Evolutionary conservation across 2,113 vertebrate species (phyloP), one percentile per base, ranked within the genome.

Genomic region (Pleuronectes platessa): DNA sequence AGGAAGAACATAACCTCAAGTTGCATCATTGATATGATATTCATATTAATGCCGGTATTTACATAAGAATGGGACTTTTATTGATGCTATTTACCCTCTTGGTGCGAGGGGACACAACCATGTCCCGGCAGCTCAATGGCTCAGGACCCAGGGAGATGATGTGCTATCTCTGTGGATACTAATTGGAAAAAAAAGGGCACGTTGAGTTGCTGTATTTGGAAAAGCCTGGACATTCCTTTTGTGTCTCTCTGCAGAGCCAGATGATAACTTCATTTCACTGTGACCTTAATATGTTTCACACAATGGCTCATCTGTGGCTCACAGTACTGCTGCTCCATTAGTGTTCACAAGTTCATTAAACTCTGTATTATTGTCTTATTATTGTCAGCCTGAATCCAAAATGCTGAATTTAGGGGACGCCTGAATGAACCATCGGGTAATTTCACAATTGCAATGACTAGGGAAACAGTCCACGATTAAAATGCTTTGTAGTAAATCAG

Each of bases 211-310:
- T 55, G 54, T 23, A 12, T 23, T 27, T 71, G 12, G 40, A 20
- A 27, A 27, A 20, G 10, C 8, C 54, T 63, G 5, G 21, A 13
- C 21, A n/a, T 26, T 14, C 68, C 40, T 40, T 40, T 47, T 24
- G 14, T 15, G 23, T 4, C 10, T 51, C 56, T 55, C 35, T 51
- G 47, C 47, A 61, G 31, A 37, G 40, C 3, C 35, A 45, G 18
- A 56, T 61, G 20, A 58, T 63, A 35, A 49, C 61, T 42, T 63
- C 5, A 3, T 42, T 58, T 14, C 49, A 51, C 9, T 23, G 14
- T 63, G 40, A 63, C 51, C 27, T 60, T 63, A 66, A 68, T 61
- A 66, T 67, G 17, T 68, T 82, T 70, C 17, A 72, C 62, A 62
- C 21, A 77, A 51, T n/a, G 56, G 17, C 71, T 71, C 67, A 58